Conservation (phyloP, 2,888 invertebrate species). For the Mythimna loreyi region DNA sequence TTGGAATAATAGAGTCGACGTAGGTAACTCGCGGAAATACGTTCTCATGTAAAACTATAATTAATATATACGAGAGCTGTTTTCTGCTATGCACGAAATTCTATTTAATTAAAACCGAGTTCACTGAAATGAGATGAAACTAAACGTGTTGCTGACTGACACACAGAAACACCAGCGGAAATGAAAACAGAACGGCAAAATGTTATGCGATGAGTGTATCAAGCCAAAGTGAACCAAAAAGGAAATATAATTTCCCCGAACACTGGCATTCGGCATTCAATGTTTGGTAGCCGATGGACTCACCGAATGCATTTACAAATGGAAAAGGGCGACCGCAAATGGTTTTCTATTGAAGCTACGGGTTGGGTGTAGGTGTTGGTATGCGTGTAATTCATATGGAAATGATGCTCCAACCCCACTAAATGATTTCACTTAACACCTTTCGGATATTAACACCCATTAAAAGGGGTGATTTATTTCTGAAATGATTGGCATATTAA, state of each 20-base stretch:
- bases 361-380: background rate
- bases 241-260: conserved; percentile 8
- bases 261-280: background rate
- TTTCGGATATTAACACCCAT: background rate
- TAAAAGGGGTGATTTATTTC: background rate
- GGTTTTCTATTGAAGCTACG: background rate
- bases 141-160: background rate
- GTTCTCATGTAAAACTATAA: background rate
- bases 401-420: background rate
- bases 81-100: background rate
- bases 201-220: background rate
- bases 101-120: background rate
- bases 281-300: background rate
- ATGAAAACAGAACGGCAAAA: conserved; percentile 2
- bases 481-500: background rate
- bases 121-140: conserved; percentile 14
- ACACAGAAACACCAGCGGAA: conserved; percentile 2
- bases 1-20: background rate
- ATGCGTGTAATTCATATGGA: too few relatives aligned
- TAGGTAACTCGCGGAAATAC: background rate
- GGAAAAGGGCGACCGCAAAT: background rate
- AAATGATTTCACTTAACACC: background rate
- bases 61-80: background rate
- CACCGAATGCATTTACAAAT: background rate
- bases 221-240: background rate